Evolutionary conservation across 2,113 vertebrate genomes (phyloP).

Genomic region (Trematomus loennbergii): DNA sequence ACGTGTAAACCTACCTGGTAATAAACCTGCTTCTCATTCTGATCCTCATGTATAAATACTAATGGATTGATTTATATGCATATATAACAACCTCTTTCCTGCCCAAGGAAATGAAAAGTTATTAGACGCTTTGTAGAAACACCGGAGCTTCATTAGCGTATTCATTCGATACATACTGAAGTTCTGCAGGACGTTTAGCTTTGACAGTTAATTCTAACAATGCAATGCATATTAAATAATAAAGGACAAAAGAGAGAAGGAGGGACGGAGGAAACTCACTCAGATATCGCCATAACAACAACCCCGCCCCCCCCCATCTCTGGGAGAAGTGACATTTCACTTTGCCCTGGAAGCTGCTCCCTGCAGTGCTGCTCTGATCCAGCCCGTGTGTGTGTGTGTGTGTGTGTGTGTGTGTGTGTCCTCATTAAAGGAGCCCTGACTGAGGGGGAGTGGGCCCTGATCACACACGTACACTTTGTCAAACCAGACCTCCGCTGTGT

Average conservation of each 20-base stretch:
- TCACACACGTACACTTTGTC: conserved; percentile 71
- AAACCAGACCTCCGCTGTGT: conserved; percentile 72
- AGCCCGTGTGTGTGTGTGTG: conserved; percentile 35
- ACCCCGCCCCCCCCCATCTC: conserved; percentile 51
- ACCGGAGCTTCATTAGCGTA: too few species aligned
- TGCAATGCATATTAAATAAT: too few species aligned
- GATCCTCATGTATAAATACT: too few species aligned
- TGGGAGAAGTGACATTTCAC: conserved; percentile 82
- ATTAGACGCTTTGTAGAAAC: too few species aligned
- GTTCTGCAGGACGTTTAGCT: too few species aligned
- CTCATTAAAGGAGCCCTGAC: conserved; percentile 75
- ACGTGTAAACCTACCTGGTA: too few species aligned
- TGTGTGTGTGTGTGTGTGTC: conserved; percentile 45
- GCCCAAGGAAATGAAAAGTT: too few species aligned
- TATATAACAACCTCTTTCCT: too few species aligned
- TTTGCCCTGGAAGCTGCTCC: conserved; percentile 79
- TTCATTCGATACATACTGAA: too few species aligned
- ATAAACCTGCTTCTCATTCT: too few species aligned
- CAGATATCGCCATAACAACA: conserved; percentile 68
- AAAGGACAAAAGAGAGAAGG: not conserved
- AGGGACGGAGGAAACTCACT: conserved; percentile 10
- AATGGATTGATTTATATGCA: too few species aligned
- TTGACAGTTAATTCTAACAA: too few species aligned
- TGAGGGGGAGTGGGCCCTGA: conserved; percentile 59
- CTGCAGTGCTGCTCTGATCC: conserved; percentile 81